Base-by-base conservation (phyloP, 2,113 vertebrate species). In the Chlorodrepanis virens region DNA sequence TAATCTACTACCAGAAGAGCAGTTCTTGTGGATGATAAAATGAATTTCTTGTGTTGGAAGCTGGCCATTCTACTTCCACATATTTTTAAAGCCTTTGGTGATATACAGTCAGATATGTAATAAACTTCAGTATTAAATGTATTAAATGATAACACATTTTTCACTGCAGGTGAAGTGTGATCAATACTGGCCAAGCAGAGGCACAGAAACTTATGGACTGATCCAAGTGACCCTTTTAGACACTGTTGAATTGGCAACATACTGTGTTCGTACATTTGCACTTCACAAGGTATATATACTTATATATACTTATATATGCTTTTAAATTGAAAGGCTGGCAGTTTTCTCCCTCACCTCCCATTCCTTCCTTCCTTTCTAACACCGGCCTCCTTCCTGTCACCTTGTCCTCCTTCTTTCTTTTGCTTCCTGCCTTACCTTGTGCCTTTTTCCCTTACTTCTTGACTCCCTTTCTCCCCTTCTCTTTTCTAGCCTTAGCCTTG, bases 101-200 rank as follows among this genome's bases (percentile, higher is more conserved):
- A 63, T 52, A 42, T 12, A 35, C 6, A 60, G 11, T 85, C 8
- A 44, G 5, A 53, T 76, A 47, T 14, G 8, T 49, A 49, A 45
- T 17, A 76, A 70, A 69, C 89, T 33, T 49, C 40, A 49, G 3
- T 59, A 93, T 91, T 11, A 82, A 75, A 57, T 68, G 5, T 85
- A 65, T 72, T 96, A 47, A 96, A 54, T 78, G 29, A 56, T 85
- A 76, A 31, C 10, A 44, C 94, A 23, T 97, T 93, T 94, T 74
- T 85, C 94, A 44, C 95, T 98, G 11, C 97, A 99, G 99, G 99
- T 99, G 57, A 99, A 99, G 94, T 99, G 99, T 98, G 99, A 99
- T 98, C 99, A 99, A 23, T 99, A 99, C 89, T 99, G 99, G 99
- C 99, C 99, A 52, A 99, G 98, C 60, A 98, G 99, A 98, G 99